Evolutionary conservation across 2,797 vertebrate genomes (phyloP).

Genomic region (Limnodromus scolopaceus): DNA sequence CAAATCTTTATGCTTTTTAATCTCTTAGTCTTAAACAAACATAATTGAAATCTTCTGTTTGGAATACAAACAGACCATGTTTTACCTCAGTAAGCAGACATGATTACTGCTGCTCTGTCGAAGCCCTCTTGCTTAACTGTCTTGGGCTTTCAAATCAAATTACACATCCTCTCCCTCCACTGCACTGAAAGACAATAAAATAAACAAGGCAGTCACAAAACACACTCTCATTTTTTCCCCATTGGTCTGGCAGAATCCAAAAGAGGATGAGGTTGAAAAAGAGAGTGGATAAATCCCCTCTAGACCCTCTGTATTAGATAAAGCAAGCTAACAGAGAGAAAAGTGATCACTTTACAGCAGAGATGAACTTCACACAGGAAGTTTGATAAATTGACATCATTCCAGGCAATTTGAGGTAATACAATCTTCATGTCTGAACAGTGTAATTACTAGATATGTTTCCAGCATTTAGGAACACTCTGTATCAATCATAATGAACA

Average conservation of each 20-base stretch:
- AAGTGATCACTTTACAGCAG: slow-evolving; percentile 28
- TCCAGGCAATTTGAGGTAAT: slow-evolving; percentile 71
- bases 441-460: slow-evolving; percentile 61
- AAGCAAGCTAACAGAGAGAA: slow-evolving; percentile 49
- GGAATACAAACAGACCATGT: slow-evolving; percentile 41
- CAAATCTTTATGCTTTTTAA: slow-evolving; percentile 42
- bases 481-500: slow-evolving; percentile 26
- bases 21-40: slow-evolving; percentile 54
- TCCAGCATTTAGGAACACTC: slow-evolving; percentile 49
- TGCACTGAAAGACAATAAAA: slow-evolving; percentile 15
- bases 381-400: slow-evolving; percentile 72
- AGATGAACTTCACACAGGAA: slow-evolving; percentile 54
- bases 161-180: slow-evolving; percentile 9
- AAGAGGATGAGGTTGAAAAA: slow-evolving; percentile 42
- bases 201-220: slow-evolving; percentile 45
- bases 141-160: slow-evolving; percentile 58
- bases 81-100: slow-evolving; percentile 53
- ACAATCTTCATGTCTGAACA: slow-evolving; percentile 60
- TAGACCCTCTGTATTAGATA: slow-evolving; percentile 55
- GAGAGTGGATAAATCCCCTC: slow-evolving; percentile 28
- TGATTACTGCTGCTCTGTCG: slow-evolving; percentile 6
- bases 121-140: slow-evolving; percentile 48
- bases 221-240: background rate
- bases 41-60: slow-evolving; percentile 66
- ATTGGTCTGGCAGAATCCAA: slow-evolving; percentile 30